Base-by-base conservation (phyloP, 2,888 invertebrate genomes). In the Brenthis daphne region DNA sequence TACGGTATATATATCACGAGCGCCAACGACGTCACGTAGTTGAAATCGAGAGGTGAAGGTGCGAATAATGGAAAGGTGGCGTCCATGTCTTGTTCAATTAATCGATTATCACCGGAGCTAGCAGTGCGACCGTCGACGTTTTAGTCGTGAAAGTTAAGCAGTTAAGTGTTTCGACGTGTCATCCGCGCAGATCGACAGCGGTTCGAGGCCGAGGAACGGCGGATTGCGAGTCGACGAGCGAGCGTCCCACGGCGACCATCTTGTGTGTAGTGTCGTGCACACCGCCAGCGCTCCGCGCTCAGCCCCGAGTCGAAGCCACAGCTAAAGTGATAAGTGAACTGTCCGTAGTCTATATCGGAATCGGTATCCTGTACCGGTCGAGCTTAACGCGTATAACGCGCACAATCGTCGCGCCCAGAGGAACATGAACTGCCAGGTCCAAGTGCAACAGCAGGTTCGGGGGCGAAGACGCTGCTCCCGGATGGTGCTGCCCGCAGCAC, bases 11-110 rank as follows among this genome's bases (percentile, higher is more conserved):
- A 92, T 83, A 80, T 83, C 57, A 63, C 76, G 83, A 81, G 85
- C 87, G 85, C 86, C 83, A 75, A 79, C 86, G 80, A 82, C 85
- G 88, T 89, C 85, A 90, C 88, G 89, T 88, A 92, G 92, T 92
- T 85, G 88, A 88, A 90, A 86, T 90, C 89, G 90, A 90, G 87
- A 89, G 89, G 91, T 84, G 89, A 88, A 90, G 86, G 86, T 86
- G 88, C 82, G 82, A 89, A 90, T 88, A 85, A 92, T 92, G 92
- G 92, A 89, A 86, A 90, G 85, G 90, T 90, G 90, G 85, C 90
- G 88, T 90, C 86, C 82, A 83, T 85, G 83, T 86, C 86, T 82
- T 85, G 85, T 90, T 85, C 82, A 84, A 81, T 84, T 84, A 88
- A 90, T 89, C 86, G 85, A 91, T 87, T 83, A 86, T 87, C 87